A percentile compares a stretch with the other conserved stretches of the same genome.
phyloP scores from a whole-genome alignment of 2,113 vertebrate species.

The Pungitius pungitius region DNA sequence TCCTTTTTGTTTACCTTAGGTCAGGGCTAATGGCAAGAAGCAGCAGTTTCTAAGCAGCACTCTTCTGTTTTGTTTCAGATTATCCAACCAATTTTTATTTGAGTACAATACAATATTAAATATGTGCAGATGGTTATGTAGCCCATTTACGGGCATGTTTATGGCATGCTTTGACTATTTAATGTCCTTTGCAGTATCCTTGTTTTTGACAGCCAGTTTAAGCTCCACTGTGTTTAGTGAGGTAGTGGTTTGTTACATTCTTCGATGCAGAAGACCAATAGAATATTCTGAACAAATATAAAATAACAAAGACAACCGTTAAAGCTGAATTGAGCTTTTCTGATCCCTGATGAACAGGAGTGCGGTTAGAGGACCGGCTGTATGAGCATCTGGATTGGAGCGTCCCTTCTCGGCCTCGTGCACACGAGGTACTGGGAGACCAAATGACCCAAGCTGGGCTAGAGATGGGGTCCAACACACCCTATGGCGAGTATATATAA shows the following conservation, averaged over 20 bases:
- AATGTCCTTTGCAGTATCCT: not conserved
- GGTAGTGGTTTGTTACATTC: not conserved
- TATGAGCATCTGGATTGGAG: conserved; percentile 93
- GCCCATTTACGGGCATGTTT: not conserved
- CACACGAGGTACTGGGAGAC: conserved; percentile 87
- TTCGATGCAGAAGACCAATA: not conserved
- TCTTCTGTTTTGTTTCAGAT: not conserved
- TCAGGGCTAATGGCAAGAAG: not conserved
- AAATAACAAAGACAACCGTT: not conserved
- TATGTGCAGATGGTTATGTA: not conserved
- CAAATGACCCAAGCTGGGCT: conserved; percentile 90
- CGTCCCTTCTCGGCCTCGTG: conserved; percentile 85
- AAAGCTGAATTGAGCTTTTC: not conserved
- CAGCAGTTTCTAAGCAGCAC: not conserved
- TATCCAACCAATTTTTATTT: not conserved
- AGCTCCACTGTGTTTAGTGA: not conserved
- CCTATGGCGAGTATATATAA: conserved; percentile 64
- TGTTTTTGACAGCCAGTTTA: not conserved
- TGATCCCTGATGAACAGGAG: conserved; percentile 76
- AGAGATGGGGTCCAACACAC: conserved; percentile 85
- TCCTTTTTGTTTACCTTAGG: conserved; percentile 1
- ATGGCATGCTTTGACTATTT: not conserved
- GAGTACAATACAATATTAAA: not conserved
- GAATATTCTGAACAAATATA: not conserved
- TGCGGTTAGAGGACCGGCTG: conserved; percentile 91